phyloP scores from a whole-genome alignment of 2,797 vertebrate species.

The Amazona finschi region DNA sequence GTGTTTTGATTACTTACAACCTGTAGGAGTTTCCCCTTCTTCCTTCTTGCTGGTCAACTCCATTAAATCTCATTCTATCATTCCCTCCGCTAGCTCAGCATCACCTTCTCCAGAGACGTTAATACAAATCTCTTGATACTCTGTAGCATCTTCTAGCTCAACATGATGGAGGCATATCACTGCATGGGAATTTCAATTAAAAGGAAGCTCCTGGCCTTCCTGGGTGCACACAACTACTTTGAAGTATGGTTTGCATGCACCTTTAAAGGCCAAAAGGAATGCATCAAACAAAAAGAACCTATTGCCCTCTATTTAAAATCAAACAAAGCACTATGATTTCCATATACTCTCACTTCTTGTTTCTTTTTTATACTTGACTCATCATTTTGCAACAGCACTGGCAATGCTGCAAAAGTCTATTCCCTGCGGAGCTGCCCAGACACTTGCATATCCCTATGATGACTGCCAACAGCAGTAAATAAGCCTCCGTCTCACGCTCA shows the following conservation, averaged over 20 bases:
- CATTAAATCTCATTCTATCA: not conserved
- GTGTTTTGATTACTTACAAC: not conserved
- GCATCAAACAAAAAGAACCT: not conserved
- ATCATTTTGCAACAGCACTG: not conserved
- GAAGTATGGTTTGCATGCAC: not conserved
- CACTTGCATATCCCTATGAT: not conserved
- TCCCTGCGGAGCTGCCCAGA: not conserved
- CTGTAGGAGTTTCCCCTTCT: not conserved
- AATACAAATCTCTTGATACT: not conserved
- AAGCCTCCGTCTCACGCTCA: not conserved
- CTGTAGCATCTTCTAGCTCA: not conserved
- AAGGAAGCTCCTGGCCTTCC: not conserved
- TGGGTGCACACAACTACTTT: not conserved
- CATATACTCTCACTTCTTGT: not conserved
- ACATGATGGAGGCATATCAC: not conserved
- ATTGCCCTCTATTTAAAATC: not conserved
- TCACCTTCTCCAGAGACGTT: not conserved
- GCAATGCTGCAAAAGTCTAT: not conserved
- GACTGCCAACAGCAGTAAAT: slow-evolving; percentile 9
- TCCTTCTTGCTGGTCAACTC: not conserved
- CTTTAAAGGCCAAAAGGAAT: not conserved
- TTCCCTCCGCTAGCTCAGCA: not conserved
- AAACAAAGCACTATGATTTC: not conserved
- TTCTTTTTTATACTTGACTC: not conserved
- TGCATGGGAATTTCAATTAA: not conserved